These are phyloP conservation scores for Ichneumoninae sp. DNA, from an alignment of 2,888 invertebrate species.

Conservation along the genomic window DNA sequence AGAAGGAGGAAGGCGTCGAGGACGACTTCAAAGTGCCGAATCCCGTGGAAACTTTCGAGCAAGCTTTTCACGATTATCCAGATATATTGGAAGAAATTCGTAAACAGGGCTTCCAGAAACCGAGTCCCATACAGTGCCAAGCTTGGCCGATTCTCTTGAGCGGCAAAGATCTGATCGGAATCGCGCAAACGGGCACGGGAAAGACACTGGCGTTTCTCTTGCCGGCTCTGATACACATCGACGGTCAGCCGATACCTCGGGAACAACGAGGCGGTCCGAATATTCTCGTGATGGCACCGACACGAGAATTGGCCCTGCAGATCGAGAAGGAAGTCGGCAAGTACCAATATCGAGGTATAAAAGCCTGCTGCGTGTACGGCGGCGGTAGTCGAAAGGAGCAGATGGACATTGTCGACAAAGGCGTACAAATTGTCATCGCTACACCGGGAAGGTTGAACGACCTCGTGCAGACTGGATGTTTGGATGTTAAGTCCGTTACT, in stretches of 20 bases:
- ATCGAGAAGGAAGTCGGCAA: slow-evolving; percentile 96
- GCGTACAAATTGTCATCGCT: slow-evolving; percentile 97
- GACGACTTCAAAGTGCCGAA: slow-evolving; percentile 87
- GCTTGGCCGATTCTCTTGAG: slow-evolving; percentile 97
- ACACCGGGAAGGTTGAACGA: slow-evolving; percentile 98
- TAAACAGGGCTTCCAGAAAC: slow-evolving; percentile 92
- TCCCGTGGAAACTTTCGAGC: slow-evolving; percentile 92
- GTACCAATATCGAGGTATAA: slow-evolving; percentile 94
- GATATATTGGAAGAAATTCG: slow-evolving; percentile 92
- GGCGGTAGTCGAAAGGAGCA: slow-evolving; percentile 94
- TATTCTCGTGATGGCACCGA: slow-evolving; percentile 95
- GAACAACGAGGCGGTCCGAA: slow-evolving; percentile 92
- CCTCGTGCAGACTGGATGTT: slow-evolving; percentile 88
- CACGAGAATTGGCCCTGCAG: slow-evolving; percentile 96
- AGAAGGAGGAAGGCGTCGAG: slow-evolving; percentile 83
- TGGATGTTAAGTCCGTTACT: slow-evolving; percentile 92
- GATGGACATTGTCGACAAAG: slow-evolving; percentile 89
- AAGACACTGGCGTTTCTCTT: slow-evolving; percentile 97
- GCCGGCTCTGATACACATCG: slow-evolving; percentile 97
- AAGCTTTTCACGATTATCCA: slow-evolving; percentile 89
- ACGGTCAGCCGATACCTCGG: slow-evolving; percentile 91
- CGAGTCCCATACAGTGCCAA: slow-evolving; percentile 96
- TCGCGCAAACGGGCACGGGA: slow-evolving; percentile 97
- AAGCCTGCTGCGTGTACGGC: slow-evolving; percentile 96
- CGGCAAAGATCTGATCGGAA: slow-evolving; percentile 97